These are phyloP conservation scores for Empis stercorea DNA, from an alignment of 2,888 invertebrate species.

Conservation along the genomic window DNA sequence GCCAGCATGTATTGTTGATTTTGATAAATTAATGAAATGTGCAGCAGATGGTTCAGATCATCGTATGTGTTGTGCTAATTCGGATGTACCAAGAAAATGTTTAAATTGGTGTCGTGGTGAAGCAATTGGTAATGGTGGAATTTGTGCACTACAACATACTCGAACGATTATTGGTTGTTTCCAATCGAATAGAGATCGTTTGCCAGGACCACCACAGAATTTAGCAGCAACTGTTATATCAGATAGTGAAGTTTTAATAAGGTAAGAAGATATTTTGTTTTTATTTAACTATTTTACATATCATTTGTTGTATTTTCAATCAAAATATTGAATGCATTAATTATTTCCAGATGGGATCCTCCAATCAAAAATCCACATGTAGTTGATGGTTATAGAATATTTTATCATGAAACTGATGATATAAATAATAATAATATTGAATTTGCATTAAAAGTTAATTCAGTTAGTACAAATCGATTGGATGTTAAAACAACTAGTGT, in stretches of 20 bases:
- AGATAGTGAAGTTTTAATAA: constrained; percentile 44
- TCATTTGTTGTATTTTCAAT: too few species aligned
- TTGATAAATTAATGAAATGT: constrained; percentile 75
- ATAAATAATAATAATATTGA: constrained; percentile 1
- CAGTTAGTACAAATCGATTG: constrained; percentile 47
- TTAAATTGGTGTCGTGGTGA: constrained; percentile 77
- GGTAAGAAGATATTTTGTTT: constrained; percentile 28
- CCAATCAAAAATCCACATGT: constrained; percentile 70
- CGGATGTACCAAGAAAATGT: constrained; percentile 67
- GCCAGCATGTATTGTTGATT: constrained; percentile 68
- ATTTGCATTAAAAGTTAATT: constrained; percentile 17
- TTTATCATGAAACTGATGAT: constrained; percentile 52
- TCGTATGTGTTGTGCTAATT: constrained; percentile 67
- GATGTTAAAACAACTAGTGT: constrained; percentile 63
- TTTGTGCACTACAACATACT: constrained; percentile 61
- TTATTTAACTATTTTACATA: constrained; percentile 1
- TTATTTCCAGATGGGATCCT: constrained; percentile 52
- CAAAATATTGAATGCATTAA: too few species aligned
- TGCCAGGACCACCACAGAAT: constrained; percentile 70
- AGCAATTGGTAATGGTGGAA: constrained; percentile 46
- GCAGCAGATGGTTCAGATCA: constrained; percentile 75
- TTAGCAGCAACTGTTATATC: constrained; percentile 44
- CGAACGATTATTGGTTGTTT: constrained; percentile 69
- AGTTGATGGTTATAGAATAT: constrained; percentile 70
- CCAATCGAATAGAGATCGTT: constrained; percentile 59